phyloP scores from a whole-genome alignment of 2,888 invertebrate species.

The Vanessa cardui region DNA sequence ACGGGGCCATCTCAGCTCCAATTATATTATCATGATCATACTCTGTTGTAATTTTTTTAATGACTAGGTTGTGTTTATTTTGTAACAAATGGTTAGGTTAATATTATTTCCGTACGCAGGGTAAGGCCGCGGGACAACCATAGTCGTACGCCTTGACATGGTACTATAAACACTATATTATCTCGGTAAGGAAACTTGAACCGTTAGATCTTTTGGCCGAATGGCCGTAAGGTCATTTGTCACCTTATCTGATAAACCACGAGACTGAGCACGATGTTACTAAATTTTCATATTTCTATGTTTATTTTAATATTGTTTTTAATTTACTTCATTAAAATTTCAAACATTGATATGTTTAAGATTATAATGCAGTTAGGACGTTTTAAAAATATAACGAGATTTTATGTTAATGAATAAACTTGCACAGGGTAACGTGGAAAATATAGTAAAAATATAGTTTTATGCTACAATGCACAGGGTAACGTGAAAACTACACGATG shows the following conservation, averaged over 20 bases:
- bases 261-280: conserved; percentile 13
- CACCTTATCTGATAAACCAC: conserved; percentile 35
- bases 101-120: conserved; percentile 29
- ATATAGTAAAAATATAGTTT: too few species aligned
- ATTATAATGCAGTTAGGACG: too few species aligned
- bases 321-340: not conserved
- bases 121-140: conserved; percentile 20
- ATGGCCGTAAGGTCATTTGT: conserved; percentile 35
- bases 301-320: not conserved
- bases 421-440: too few species aligned
- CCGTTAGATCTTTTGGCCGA: conserved; percentile 37
- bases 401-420: too few species aligned
- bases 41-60: not conserved
- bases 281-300: conserved; percentile 7
- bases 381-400: too few species aligned
- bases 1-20: too few species aligned
- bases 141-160: conserved; percentile 30
- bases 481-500: too few species aligned
- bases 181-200: conserved; percentile 33
- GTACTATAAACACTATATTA: conserved; percentile 31
- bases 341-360: not conserved
- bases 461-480: too few species aligned
- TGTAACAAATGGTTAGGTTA: not conserved
- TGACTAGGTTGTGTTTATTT: not conserved
- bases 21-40: too few species aligned